Base-by-base conservation (phyloP, 2,888 invertebrate genomes). In the Pandemis heparana region DNA sequence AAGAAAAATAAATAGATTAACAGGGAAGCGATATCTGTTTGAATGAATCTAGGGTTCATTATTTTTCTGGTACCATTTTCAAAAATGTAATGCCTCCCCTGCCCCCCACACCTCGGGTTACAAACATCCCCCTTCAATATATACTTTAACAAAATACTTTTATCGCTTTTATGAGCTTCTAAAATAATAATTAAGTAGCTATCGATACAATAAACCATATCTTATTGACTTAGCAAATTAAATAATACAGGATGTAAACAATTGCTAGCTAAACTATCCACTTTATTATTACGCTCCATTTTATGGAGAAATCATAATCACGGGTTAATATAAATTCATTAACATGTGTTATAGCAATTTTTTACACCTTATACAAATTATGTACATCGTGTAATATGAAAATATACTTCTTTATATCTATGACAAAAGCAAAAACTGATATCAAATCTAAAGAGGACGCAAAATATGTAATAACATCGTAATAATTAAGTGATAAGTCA, bases 381-480 rank as follows among this genome's bases (percentile, higher is more conserved):
- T 91, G 86, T 91, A 92, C 91, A 92, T 82, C 81, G 85, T 83
- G 82, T 85, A 84, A 88, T 89, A 89, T 82, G 87, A 89, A 89
- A 89, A 89, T 89, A 90, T 89, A 77, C 83, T 83, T 76, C 82
- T 85, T 81, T 81, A 78, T 75, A 78, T 76, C 72, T 77, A 79
- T 77, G 77, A 77, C 75, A 78, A 77, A 81, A 79, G 77, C 74
- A 64, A 75, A 77, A 76, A 76, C 75, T 16, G 75, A 68, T 68
- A 69, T 76, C 75, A 70, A 75, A 76, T 79, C 78, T 76, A 75
- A 77, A 78, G 75, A 78, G 77, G 79, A 80, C 82, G 80, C 80
- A 78, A 76, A 77, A 65, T 74, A 74, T 74, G 23, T 51, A 70
- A 70, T 74, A 73, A 73, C 63, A 71, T 67, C 16, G 41, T 69